Evolutionary conservation across 2,888 invertebrate genomes (phyloP), one percentile per base, ranked within the genome.

Genomic region (Polydrusus pterygomalis): DNA sequence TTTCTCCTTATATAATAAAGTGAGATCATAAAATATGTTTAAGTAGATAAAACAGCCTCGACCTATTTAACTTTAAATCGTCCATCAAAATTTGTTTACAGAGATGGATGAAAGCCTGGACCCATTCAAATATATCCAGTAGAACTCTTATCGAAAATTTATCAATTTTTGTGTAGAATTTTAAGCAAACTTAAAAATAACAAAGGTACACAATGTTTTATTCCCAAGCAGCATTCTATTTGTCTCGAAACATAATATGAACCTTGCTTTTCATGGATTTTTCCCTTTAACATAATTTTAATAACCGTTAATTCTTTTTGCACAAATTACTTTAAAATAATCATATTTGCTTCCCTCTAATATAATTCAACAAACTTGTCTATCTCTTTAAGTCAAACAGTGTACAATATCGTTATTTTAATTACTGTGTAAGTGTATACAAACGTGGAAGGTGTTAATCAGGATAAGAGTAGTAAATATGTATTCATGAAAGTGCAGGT

Each of bases 1-100:
- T 76, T 69, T 63, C 68, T 74, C 71, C 63, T 56, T 68, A 60
- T 58, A 75, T 49, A 67, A 67, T 68, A 75, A 67, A 71, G 71
- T 30, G 25, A 75, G 64, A 54, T 49, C 70, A 70, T 64, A 64
- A 64, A 64, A 64, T 49, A 64, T 49, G 38, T 60, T 65, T 25
- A 69, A 69, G 54, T 40, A 51, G 56, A 69, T 69, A 69, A 58
- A 40, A 45, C 69, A 58, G 43, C 6, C 25, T 17, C 25, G 40
- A 58, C 40, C 45, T 68, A 54, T 68, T 68, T 58, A 56, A 69
- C 17, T 25, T 58, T 43, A 58, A 58, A 69, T 17, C 9, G 20
- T 45, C 40, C 15, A 69, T 45, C 17, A 58, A 45, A 69, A 20
- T 68, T 68, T 68, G 68, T 56, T 68, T 43, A 56, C 43, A 34